These are phyloP conservation scores for Heterohyrax brucei DNA, from an alignment of 2,797 vertebrate species.

Conservation along the genomic window DNA sequence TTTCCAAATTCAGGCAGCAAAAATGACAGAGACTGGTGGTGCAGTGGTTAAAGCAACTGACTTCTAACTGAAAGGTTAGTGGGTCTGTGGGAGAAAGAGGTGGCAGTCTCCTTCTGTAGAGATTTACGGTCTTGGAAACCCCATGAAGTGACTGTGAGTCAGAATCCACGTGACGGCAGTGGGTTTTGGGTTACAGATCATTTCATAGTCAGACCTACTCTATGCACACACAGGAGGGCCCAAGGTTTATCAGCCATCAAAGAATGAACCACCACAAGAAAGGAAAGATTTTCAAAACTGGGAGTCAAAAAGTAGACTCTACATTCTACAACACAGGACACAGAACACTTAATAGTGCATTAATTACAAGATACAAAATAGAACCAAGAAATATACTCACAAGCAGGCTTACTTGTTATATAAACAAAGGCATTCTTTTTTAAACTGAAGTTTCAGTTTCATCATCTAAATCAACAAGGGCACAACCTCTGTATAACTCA, in stretches of 20 bases:
- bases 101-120: too few relatives aligned
- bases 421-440: slow-evolving; percentile 51
- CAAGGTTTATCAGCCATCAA: not conserved
- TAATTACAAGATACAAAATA: not conserved
- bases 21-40: not conserved
- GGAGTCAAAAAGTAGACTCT: not conserved
- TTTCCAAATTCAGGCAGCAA: not conserved
- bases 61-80: too few relatives aligned
- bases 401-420: not conserved
- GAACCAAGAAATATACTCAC: not conserved
- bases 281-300: slow-evolving; percentile 58
- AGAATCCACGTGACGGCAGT: too few relatives aligned
- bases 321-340: not conserved
- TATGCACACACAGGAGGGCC: not conserved
- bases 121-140: too few relatives aligned
- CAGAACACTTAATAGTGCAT: not conserved
- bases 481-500: not conserved
- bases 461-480: slow-evolving; percentile 31
- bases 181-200: not conserved
- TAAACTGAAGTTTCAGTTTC: not conserved
- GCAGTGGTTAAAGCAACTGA: too few relatives aligned
- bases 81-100: too few relatives aligned
- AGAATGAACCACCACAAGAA: not conserved
- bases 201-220: not conserved
- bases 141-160: too few relatives aligned